Evolutionary conservation across 2,797 vertebrate species (phyloP).

Genomic region (Myiotriccus ornatus): DNA sequence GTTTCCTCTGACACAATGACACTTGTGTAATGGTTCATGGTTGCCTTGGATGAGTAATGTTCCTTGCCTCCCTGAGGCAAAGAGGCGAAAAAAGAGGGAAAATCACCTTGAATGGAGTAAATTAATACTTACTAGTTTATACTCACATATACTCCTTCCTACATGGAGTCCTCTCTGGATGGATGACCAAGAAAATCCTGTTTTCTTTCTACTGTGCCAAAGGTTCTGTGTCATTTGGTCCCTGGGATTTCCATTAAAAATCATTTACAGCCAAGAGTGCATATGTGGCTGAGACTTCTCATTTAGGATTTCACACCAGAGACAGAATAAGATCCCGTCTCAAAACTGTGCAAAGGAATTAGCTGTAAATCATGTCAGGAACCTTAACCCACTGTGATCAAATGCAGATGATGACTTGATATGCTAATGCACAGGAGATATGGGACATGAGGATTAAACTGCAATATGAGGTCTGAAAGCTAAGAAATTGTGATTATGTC

Average conservation of each 20-base stretch:
- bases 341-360: background rate
- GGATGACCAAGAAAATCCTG: background rate
- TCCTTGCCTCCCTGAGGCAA: background rate
- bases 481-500: background rate
- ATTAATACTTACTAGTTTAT: background rate
- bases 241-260: background rate
- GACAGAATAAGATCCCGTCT: background rate
- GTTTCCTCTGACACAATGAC: background rate
- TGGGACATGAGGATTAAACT: background rate
- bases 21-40: rapidly evolving
- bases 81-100: background rate
- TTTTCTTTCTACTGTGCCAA: background rate
- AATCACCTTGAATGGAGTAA: background rate
- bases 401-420: background rate
- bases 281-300: background rate
- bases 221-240: background rate
- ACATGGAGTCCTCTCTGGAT: background rate
- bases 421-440: background rate
- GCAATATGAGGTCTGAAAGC: background rate
- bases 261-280: background rate
- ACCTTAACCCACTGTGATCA: background rate
- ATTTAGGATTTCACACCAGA: background rate
- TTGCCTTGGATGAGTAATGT: background rate
- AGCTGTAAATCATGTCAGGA: background rate
- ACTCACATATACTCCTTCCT: background rate